Percentiles rank a stretch among this genome's conserved stretches.
Evolutionary conservation across 2,113 vertebrate species (phyloP).

Genomic region (Seriola quinqueradiata): DNA sequence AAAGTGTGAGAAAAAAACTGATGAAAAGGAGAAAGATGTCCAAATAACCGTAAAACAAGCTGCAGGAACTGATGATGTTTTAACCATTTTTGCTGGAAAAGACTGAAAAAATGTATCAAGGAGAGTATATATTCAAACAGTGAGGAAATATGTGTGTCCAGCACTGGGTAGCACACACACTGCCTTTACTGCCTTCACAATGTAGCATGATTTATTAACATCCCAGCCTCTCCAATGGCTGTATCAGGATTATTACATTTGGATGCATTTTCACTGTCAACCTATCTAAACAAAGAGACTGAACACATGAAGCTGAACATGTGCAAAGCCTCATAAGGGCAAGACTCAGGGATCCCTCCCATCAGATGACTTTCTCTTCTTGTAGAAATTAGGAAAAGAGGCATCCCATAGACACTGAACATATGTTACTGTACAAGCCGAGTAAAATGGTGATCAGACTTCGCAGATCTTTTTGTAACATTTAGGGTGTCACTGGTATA

Average conservation of each 20-base stretch:
- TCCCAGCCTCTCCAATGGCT: neutral
- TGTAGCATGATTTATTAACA: too few relatives aligned
- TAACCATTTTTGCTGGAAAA: neutral
- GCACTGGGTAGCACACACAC: neutral
- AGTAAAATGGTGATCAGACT: too few relatives aligned
- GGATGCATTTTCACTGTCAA: neutral
- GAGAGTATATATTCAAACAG: neutral
- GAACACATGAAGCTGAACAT: neutral
- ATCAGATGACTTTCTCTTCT: neutral
- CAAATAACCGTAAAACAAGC: neutral
- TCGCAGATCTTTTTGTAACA: too few relatives aligned
- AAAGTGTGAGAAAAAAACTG: neutral
- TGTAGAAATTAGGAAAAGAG: too few relatives aligned
- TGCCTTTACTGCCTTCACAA: neutral
- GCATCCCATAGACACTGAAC: neutral
- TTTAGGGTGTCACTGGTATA: neutral
- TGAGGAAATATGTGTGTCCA: neutral
- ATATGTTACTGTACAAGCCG: too few relatives aligned
- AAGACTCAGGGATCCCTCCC: neutral
- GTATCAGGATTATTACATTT: neutral
- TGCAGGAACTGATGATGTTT: neutral
- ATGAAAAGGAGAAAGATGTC: neutral
- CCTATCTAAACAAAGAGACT: constrained; percentile 7
- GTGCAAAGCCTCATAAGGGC: neutral
- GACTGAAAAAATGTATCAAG: neutral